Percentiles rank a stretch among this genome's conserved stretches.
Conservation (phyloP, 2,888 invertebrate species). For the Omphaloscelis lunosa region DNA sequence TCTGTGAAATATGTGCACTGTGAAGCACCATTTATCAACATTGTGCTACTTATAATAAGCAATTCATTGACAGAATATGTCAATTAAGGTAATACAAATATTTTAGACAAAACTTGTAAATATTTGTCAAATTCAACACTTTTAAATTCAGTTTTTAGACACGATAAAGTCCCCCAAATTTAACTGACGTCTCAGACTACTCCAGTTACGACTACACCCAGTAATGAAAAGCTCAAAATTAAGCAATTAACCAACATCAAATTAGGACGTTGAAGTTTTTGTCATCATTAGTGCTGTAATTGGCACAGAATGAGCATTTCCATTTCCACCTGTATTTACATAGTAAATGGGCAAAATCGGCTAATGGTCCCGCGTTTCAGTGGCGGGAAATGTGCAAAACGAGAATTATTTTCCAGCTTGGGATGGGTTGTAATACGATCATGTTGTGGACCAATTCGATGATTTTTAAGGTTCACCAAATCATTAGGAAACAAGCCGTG, state of each 20-base stretch:
- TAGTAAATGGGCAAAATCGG: constrained; percentile 70
- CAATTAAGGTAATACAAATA: no score
- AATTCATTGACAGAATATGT: no score
- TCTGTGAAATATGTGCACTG: no score
- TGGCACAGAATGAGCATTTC: constrained; percentile 67
- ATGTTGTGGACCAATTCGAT: constrained; percentile 1
- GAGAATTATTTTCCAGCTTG: constrained; percentile 34
- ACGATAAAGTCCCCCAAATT: not conserved
- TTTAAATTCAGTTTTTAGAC: not conserved
- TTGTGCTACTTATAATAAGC: no score
- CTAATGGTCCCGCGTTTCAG: constrained; percentile 63
- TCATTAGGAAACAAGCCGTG: not conserved
- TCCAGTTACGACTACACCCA: not conserved
- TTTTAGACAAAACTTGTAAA: not conserved
- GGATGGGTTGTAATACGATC: constrained; percentile 28
- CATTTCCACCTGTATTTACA: constrained; percentile 74
- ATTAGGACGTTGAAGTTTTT: constrained; percentile 63
- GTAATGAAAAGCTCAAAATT: constrained; percentile 58
- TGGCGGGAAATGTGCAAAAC: constrained; percentile 37
- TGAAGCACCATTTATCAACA: no score
- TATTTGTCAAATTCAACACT: not conserved
- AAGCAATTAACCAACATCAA: constrained; percentile 57
- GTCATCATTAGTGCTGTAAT: constrained; percentile 68
- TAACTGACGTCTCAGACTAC: not conserved
- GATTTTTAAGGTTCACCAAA: not conserved